These are phyloP conservation scores for Martes martes DNA, from an alignment of 2,113 vertebrate genomes.

Conservation along the genomic window DNA sequence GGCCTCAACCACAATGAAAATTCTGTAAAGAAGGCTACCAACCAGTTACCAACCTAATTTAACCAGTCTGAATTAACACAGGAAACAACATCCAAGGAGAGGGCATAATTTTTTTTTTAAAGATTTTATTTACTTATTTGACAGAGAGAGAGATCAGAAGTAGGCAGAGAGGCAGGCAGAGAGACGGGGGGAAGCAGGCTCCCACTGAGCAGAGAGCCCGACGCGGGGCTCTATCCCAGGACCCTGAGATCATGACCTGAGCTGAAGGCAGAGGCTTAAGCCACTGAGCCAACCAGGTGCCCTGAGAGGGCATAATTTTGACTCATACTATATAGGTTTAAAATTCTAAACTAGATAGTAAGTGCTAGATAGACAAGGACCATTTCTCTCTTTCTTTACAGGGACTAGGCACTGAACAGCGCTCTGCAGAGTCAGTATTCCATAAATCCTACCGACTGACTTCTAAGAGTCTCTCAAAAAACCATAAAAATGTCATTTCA, in stretches of 20 bases:
- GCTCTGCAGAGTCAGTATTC: background rate
- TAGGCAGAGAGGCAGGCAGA: too few species aligned
- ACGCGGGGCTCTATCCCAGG: too few species aligned
- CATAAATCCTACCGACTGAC: constrained; percentile 38
- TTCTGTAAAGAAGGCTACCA: constrained; percentile 68
- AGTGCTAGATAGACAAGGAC: background rate
- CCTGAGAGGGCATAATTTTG: constrained; percentile 40
- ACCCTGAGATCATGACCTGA: too few species aligned
- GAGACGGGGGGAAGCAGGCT: too few species aligned
- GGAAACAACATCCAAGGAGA: constrained; percentile 50
- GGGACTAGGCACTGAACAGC: background rate
- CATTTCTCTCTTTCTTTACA: background rate
- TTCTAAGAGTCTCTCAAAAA: constrained; percentile 47
- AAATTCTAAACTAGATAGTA: background rate
- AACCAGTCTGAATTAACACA: constrained; percentile 69
- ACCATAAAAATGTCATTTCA: constrained; percentile 52
- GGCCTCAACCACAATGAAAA: constrained; percentile 64
- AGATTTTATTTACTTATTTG: too few species aligned
- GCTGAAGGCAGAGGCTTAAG: too few species aligned
- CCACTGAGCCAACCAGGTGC: too few species aligned
- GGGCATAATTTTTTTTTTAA: constrained; percentile 7
- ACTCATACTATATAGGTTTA: background rate
- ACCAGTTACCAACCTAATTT: constrained; percentile 66
- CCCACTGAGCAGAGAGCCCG: too few species aligned
- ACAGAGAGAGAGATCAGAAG: too few species aligned